Base-by-base conservation (phyloP, 2,888 invertebrate species). In the Bedellia somnulentella region DNA sequence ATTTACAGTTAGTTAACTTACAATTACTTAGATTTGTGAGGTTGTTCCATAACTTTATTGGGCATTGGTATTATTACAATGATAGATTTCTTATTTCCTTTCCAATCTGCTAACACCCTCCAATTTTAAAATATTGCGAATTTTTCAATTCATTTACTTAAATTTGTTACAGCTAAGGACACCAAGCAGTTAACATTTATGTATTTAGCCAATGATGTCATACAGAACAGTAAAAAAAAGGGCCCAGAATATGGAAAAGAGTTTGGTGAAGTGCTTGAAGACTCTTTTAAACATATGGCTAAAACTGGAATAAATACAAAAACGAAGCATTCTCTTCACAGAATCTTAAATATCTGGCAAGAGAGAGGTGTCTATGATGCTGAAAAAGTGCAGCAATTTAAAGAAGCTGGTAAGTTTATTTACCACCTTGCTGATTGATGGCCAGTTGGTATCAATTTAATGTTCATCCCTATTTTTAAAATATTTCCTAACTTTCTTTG, bases 201-300 rank as follows among this genome's bases (percentile, higher is more conserved):
- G 86, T 99, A 99, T 64, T 79, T 99, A 46, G 97, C 98, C 17
- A 99, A 99, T 78, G 99, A 99, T 79, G 96, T 99, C 16, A 95
- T 99, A 46, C 99, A 99, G 59, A 99, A 98, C 52, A 93, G 96
- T 56, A 91, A 93, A 59, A 98, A 96, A 62, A 97, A 97, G 61
- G 96, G 95, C 0, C 94, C 95, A 0, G 96, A 98, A 59, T 98
- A 87, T 66, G 90, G 90, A 0, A 86, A 87, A 53, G 93, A 92
- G 52, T 98, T 91, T 68, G 88, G 85, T 5, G 77, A 80, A 32
- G 83, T 89, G 6, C 62, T 97, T 29, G 82, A 82, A 30, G 90
- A 88, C 48, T 89, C 92, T 0, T 93, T 94, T 51, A 83, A 87
- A 37, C 86, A 91, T 44, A 89, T 95, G 78, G 86, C 87, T 2